These are phyloP conservation scores for Sander lucioperca DNA, from an alignment of 2,113 vertebrate species.

Conservation along the genomic window DNA sequence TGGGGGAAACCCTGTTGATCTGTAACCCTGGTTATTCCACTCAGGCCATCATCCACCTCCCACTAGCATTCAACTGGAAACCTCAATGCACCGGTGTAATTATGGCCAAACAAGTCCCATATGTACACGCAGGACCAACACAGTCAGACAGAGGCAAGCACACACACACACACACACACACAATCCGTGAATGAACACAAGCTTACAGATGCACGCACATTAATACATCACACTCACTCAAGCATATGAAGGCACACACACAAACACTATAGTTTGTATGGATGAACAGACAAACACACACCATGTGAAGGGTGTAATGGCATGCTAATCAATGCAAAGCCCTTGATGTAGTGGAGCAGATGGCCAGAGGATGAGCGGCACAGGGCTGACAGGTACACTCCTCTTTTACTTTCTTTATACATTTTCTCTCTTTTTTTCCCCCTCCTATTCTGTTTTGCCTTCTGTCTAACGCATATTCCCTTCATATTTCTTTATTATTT, in stretches of 20 bases:
- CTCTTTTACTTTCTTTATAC: conserved; percentile 39
- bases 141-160: conserved; percentile 31
- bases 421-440: conserved; percentile 18
- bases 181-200: conserved; percentile 26
- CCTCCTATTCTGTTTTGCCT: conserved; percentile 32
- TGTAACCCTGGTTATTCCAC: conserved; percentile 68
- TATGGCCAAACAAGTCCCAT: conserved; percentile 77
- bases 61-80: conserved; percentile 71
- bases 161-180: conserved; percentile 17
- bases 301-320: conserved; percentile 71
- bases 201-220: conserved; percentile 29
- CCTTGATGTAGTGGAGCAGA: conserved; percentile 78
- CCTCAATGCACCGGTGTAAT: conserved; percentile 80
- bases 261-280: conserved; percentile 49
- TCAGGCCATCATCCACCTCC: conserved; percentile 64
- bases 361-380: conserved; percentile 73
- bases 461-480: conserved; percentile 19
- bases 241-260: conserved; percentile 48
- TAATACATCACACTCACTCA: conserved; percentile 51
- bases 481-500: conserved; percentile 35
- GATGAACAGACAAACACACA: conserved; percentile 57
- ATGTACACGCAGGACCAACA: conserved; percentile 52
- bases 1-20: conserved; percentile 63
- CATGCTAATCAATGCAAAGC: conserved; percentile 78
- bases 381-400: conserved; percentile 70